Evolutionary conservation across 2,888 invertebrate species (phyloP).

Genomic region (Dichetophora obliterata): DNA sequence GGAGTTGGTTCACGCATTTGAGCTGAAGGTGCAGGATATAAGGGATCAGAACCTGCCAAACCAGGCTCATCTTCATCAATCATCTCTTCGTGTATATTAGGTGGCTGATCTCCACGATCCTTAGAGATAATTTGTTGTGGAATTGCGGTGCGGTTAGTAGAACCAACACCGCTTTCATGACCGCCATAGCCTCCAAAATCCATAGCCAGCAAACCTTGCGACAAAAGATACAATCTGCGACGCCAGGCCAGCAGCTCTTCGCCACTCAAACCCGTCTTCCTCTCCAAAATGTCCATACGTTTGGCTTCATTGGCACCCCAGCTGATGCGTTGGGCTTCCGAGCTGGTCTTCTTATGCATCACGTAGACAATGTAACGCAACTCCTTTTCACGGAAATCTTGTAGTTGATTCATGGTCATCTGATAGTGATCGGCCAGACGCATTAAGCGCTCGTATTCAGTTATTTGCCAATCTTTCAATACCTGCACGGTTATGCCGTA

Average conservation of each 20-base stretch:
- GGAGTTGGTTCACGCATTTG: constrained; percentile 40
- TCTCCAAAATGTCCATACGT: constrained; percentile 53
- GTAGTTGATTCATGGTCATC: constrained; percentile 58
- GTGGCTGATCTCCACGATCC: constrained; percentile 69
- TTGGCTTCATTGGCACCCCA: constrained; percentile 57
- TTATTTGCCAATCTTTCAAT: constrained; percentile 61
- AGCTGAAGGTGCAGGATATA: constrained; percentile 48
- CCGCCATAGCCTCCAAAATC: constrained; percentile 55
- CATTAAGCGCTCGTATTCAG: constrained; percentile 60
- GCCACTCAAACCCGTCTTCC: constrained; percentile 53
- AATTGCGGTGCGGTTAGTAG: constrained; percentile 52
- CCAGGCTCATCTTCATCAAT: constrained; percentile 64
- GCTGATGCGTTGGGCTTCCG: constrained; percentile 51
- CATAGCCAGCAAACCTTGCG: constrained; percentile 62
- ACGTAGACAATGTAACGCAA: constrained; percentile 56
- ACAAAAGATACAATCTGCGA: constrained; percentile 59
- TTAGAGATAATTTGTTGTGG: constrained; percentile 58
- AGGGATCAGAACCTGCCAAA: constrained; percentile 53
- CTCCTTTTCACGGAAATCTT: constrained; percentile 64
- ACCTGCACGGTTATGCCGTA: constrained; percentile 56
- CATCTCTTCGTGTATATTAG: constrained; percentile 63
- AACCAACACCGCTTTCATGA: constrained; percentile 55
- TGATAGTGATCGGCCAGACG: constrained; percentile 59
- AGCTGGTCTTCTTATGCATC: constrained; percentile 59
- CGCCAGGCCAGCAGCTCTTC: constrained; percentile 61